A percentile compares a stretch with the other conserved stretches of the same genome.
phyloP scores from a whole-genome alignment of 2,888 invertebrate genomes.

The Neoascia interrupta region DNA sequence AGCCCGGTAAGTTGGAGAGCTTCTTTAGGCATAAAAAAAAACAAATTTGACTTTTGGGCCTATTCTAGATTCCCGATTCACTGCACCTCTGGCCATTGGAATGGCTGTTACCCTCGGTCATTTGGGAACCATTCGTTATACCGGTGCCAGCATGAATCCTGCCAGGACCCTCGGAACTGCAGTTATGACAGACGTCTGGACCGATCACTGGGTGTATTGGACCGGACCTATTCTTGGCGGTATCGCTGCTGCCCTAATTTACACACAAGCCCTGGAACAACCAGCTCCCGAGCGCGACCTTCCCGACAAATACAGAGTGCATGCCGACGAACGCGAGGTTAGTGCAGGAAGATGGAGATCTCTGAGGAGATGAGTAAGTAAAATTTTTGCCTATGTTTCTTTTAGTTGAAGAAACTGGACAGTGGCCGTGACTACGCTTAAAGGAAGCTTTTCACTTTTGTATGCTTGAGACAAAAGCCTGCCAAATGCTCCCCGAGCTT shows the following conservation, averaged over 20 bases:
- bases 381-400: slow-evolving; percentile 20
- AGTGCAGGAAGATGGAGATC: slow-evolving; percentile 70
- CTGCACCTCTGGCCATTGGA: slow-evolving; percentile 93
- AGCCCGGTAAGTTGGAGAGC: slow-evolving; percentile 74
- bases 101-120: slow-evolving; percentile 92
- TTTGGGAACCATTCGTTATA: slow-evolving; percentile 89
- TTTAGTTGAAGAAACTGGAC: slow-evolving; percentile 61
- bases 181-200: slow-evolving; percentile 87
- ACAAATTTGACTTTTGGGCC: neutral
- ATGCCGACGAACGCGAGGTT: slow-evolving; percentile 86
- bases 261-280: slow-evolving; percentile 80
- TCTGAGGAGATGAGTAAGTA: slow-evolving; percentile 9
- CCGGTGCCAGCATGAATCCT: slow-evolving; percentile 96
- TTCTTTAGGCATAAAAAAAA: neutral
- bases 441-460: slow-evolving; percentile 11
- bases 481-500: slow-evolving; percentile 1
- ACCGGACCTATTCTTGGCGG: slow-evolving; percentile 92
- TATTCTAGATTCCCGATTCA: slow-evolving; percentile 85
- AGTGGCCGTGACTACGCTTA: slow-evolving; percentile 61
- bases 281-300: slow-evolving; percentile 74
- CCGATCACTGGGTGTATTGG: slow-evolving; percentile 95
- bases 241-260: slow-evolving; percentile 87
- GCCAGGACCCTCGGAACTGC: slow-evolving; percentile 94
- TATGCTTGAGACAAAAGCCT: slow-evolving; percentile 23
- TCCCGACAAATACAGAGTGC: slow-evolving; percentile 78